Base-by-base conservation (phyloP, 1,140 invertebrate species). In the Ostrea edulis region DNA sequence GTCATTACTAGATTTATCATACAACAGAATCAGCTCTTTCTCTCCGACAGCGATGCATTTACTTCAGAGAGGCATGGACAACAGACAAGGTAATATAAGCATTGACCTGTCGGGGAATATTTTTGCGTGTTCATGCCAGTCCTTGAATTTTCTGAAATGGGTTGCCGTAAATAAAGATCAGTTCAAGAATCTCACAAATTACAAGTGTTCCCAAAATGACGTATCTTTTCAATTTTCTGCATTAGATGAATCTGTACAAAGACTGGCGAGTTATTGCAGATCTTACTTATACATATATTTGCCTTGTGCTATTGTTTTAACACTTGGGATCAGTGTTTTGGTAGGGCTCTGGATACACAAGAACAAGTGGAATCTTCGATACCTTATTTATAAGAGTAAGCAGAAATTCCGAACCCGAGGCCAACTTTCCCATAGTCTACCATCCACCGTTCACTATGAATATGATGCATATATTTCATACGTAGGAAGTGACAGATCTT, bases 381-480 rank as follows among this genome's bases (percentile, higher is more conserved):
- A 62, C 20, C 17, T 62, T 17, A n/a, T 62, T 20, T 62, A 62
- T 17, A 62, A 62, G 20, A 62, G 17, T 17, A 62, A 62, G 20
- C 17, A 62, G 55, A 62, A 8, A 62, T 20, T 62, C n/a, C 55
- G 8, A 20, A 62, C 17, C 20, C 55, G 55, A 20, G 55, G 55
- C 17, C 7, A 62, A 20, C n/a, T 62, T 20, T 20, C 17, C n/a
- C 5, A n/a, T 5, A 17, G 20, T n/a, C 7, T 62, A 20, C 55
- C 17, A 62, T 62, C 55, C 17, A 62, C 55, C 14, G 55, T 62
- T 20, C 55, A 62, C 17, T 62, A 62, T n/a, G 55, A 62, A 62
- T 62, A 62, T 62, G 55, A 71, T 25, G 68, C 22, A 9, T 71
- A 29, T 35, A 35, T 71, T 71, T 71, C 68, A 25, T 71, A 71